Evolutionary conservation across 2,113 vertebrate genomes (phyloP), one percentile per base, ranked within the genome.

Genomic region (Nothoprocta perdicaria): DNA sequence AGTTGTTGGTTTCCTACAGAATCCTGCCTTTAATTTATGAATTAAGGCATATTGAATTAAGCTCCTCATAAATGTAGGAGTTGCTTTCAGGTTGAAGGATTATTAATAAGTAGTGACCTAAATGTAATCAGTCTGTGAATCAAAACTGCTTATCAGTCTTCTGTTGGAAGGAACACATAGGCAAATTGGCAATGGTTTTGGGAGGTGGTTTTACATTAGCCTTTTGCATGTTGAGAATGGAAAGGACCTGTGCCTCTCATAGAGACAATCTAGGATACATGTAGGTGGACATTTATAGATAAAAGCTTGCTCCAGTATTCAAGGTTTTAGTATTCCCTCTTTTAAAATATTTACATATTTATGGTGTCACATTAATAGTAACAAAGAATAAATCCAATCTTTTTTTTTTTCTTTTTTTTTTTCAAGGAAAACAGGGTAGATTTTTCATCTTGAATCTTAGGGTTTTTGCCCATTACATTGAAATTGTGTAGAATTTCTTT

Each of bases 1-100:
- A 69, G 76, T 12, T 84, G 40, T 57, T 5, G 9, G 80, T 62
- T 86, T 78, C 86, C 83, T 35, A 29, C 48, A 86, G 86, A 26
- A 73, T 94, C 86, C 61, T 94, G 91, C 66, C 46, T 93, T 71
- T 66, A 88, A 75, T 86, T 93, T 86, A 43, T 50, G 73, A 87
- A 91, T 55, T 74, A 45, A 38, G 35, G 35, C 8, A 38, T 38
- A 38, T 38, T 38, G 35, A 38, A 38, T 38, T 38, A 38, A 38
- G 35, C 35, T 38, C 35, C 35, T 38, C 8, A 38, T 38, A 46
- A 46, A 46, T 46, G 21, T 9, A 46, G 46, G 46, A 46, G 46
- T 8, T 19, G 18, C 46, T 46, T 46, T 18, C 46, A 46, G 46
- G 46, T 46, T 46, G 46, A 46, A 46, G 46, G 46, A 22, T 48